phyloP scores from a whole-genome alignment of 2,888 invertebrate species.

The Andrena haemorrhoa region DNA sequence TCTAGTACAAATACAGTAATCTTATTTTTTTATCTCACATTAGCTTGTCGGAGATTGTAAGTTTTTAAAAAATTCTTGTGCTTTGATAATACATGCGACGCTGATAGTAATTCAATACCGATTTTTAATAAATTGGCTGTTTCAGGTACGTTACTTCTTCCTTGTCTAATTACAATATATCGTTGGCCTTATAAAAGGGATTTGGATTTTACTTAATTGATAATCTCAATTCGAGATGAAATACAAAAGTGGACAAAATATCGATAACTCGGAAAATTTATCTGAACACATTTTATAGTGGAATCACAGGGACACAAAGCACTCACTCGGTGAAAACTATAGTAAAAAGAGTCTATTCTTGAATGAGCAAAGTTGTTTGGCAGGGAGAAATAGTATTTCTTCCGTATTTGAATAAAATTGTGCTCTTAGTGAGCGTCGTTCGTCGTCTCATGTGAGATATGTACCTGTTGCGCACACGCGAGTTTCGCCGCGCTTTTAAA shows the following conservation, averaged over 20 bases:
- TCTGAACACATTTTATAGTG: background rate
- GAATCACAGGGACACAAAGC: background rate
- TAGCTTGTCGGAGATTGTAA: background rate
- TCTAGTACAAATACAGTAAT: conserved; percentile 10
- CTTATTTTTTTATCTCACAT: conserved; percentile 4
- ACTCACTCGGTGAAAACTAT: background rate
- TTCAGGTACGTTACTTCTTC: background rate
- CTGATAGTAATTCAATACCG: conserved; percentile 1
- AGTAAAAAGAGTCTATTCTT: background rate
- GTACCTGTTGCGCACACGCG: too few relatives aligned
- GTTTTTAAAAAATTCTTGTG: background rate
- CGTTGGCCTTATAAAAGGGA: conserved; percentile 16
- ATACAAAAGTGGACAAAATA: background rate
- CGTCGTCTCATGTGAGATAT: background rate
- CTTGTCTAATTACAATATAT: conserved; percentile 1
- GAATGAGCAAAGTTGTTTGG: background rate
- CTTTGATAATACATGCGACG: conserved; percentile 17
- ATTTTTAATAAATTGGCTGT: conserved; percentile 19
- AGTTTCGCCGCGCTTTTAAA: background rate
- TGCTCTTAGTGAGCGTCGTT: background rate
- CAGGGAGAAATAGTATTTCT: background rate
- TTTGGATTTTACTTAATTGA: conserved; percentile 3
- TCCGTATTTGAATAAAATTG: background rate
- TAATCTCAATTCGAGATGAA: conserved; percentile 4
- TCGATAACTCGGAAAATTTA: background rate